phyloP scores from a whole-genome alignment of 2,888 invertebrate genomes.

The Drosophila merina region DNA sequence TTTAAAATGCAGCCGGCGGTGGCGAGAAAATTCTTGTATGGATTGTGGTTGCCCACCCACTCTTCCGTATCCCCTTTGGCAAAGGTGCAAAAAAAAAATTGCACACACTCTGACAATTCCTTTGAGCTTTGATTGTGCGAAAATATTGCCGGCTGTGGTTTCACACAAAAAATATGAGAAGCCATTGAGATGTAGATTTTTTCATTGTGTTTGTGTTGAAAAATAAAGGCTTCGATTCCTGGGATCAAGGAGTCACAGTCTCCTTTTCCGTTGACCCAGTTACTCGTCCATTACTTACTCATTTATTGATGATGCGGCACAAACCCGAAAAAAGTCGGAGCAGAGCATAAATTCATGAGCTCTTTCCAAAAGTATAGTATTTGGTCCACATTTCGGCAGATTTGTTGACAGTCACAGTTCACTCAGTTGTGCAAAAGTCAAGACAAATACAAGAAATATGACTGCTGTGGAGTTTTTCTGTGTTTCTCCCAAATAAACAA shows the following conservation, averaged over 20 bases:
- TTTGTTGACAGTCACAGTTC: conserved; percentile 61
- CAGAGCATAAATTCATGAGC: conserved; percentile 46
- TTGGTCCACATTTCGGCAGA: conserved; percentile 22
- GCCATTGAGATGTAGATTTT: conserved; percentile 66
- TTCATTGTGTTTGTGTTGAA: conserved; percentile 43
- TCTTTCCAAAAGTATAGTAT: conserved; percentile 50
- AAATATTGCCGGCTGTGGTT: conserved; percentile 22
- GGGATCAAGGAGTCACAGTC: conserved; percentile 5
- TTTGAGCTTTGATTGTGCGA: conserved; percentile 64
- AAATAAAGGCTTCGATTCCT: conserved; percentile 1
- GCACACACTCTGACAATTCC: conserved; percentile 56
- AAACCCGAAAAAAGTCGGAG: conserved; percentile 8
- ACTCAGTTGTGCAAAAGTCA: conserved; percentile 58
- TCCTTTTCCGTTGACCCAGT: conserved; percentile 50
- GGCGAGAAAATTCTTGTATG: conserved; percentile 55
- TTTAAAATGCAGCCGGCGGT: conserved; percentile 49
- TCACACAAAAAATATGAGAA: conserved; percentile 51
- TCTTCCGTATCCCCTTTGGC: conserved; percentile 35
- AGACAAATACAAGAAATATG: conserved; percentile 41
- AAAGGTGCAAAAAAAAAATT: conserved; percentile 60
- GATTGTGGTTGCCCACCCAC: conserved; percentile 55
- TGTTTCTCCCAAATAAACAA: conserved; percentile 39
- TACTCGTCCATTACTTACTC: conserved; percentile 37
- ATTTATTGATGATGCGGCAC: conserved; percentile 67
- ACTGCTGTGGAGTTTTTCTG: conserved; percentile 15